A percentile compares a stretch with the other conserved stretches of the same genome.
These are phyloP conservation scores for Vanacampus margaritifer DNA, from an alignment of 2,113 vertebrate genomes.

Conservation along the genomic window DNA sequence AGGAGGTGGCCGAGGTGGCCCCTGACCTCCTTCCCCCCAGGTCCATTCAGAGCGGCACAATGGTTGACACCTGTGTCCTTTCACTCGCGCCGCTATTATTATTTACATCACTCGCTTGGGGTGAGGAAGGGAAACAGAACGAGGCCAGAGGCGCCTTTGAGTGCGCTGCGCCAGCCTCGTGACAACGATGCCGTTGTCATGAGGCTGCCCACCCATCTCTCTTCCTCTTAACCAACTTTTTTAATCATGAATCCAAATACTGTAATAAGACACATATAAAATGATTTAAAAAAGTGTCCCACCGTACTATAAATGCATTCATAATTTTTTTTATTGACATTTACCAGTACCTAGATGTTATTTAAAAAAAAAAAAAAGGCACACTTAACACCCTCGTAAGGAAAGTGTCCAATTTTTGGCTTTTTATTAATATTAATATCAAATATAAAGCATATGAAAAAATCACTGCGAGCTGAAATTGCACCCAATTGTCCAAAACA, in stretches of 20 bases:
- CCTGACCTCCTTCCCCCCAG: constrained; percentile 55
- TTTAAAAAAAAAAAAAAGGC: no score
- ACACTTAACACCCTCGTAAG: no score
- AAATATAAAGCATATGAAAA: no score
- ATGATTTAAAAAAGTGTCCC: no score
- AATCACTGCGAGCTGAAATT: no score
- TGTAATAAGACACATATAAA: no score
- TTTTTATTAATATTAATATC: no score
- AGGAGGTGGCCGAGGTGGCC: constrained; percentile 59
- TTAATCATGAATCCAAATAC: constrained; percentile 46
- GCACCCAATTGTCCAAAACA: no score
- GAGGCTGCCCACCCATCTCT: constrained; percentile 20
- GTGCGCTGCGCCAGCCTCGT: constrained; percentile 43
- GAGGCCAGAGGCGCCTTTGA: constrained; percentile 64
- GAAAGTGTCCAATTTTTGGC: no score
- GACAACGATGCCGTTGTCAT: constrained; percentile 29
- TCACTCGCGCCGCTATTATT: constrained; percentile 71
- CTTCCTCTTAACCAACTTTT: constrained; percentile 52
- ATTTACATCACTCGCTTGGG: constrained; percentile 66
- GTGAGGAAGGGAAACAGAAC: constrained; percentile 34
- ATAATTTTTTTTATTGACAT: no score
- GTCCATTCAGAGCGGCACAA: constrained; percentile 71
- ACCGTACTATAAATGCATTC: no score
- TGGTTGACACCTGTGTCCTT: constrained; percentile 79
- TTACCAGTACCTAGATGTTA: no score